A percentile compares a stretch with the other conserved stretches of the same genome.
Evolutionary conservation across 2,888 invertebrate genomes (phyloP).

Genomic region (Thalpophila matura): DNA sequence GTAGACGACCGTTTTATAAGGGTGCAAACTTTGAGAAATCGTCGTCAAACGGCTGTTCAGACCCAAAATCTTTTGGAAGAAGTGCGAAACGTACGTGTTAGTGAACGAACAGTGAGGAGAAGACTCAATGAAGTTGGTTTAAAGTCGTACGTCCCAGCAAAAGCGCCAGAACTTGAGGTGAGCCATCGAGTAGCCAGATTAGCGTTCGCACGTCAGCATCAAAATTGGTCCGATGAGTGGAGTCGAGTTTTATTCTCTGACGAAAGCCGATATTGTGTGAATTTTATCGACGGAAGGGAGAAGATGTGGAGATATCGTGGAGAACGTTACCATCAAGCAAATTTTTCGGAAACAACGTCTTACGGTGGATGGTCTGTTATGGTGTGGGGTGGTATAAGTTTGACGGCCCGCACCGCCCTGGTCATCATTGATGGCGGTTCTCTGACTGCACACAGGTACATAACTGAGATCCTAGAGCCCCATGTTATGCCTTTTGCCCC

Average conservation of each 20-base stretch:
- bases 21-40: not conserved
- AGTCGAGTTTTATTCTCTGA: not conserved
- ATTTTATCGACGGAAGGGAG: not conserved
- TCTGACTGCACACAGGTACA: constrained; percentile 6
- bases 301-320: not conserved
- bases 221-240: not conserved
- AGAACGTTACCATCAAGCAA: not conserved
- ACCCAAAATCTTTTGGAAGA: not conserved
- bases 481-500: constrained; percentile 10
- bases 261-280: not conserved
- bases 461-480: constrained; percentile 8
- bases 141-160: not conserved
- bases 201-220: constrained; percentile 5
- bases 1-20: constrained; percentile 1
- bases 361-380: constrained; percentile 39
- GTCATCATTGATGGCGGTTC: constrained; percentile 14
- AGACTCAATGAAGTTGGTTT: constrained; percentile 2
- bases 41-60: not conserved
- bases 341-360: constrained; percentile 1
- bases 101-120: constrained; percentile 1
- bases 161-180: not conserved
- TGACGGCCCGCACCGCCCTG: constrained; percentile 28
- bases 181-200: constrained; percentile 6
- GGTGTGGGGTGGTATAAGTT: constrained; percentile 38
- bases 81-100: constrained; percentile 9